Percentiles rank a stretch among this genome's conserved stretches.
Conservation (phyloP, 2,888 invertebrate species). For the Hedychridium roseum region DNA sequence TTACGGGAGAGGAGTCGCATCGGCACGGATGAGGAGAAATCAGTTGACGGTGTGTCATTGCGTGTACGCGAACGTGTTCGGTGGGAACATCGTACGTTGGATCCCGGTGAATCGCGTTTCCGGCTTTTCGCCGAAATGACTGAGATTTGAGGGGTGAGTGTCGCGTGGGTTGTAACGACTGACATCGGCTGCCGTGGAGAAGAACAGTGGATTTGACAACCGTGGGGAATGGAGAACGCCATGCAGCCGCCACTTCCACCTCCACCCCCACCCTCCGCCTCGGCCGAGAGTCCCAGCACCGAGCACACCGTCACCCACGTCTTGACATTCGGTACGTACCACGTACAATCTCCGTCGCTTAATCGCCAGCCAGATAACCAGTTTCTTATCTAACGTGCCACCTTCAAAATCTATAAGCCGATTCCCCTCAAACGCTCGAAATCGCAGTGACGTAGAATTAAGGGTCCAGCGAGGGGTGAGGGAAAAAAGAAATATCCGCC, state of each 20-base stretch:
- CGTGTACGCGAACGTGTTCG: no score
- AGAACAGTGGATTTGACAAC: background rate
- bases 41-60: no score
- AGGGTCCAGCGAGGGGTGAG: no score
- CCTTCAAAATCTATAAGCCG: no score
- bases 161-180: background rate
- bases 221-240: constrained; percentile 49
- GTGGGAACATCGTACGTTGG: constrained; percentile 4
- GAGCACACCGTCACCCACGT: constrained; percentile 67
- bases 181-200: constrained; percentile 9
- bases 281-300: constrained; percentile 25
- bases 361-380: no score
- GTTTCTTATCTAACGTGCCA: background rate
- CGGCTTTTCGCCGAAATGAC: no score
- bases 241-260: constrained; percentile 45
- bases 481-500: no score
- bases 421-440: no score
- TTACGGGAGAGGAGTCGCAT: background rate
- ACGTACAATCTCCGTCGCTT: constrained; percentile 12
- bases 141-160: constrained; percentile 1
- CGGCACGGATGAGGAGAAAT: constrained; percentile 7
- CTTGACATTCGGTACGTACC: constrained; percentile 66
- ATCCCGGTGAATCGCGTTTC: constrained; percentile 16
- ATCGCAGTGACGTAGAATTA: no score
- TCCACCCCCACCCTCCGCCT: constrained; percentile 28